Evolutionary conservation across 2,888 invertebrate species (phyloP).

Genomic region (Phengaris arion): DNA sequence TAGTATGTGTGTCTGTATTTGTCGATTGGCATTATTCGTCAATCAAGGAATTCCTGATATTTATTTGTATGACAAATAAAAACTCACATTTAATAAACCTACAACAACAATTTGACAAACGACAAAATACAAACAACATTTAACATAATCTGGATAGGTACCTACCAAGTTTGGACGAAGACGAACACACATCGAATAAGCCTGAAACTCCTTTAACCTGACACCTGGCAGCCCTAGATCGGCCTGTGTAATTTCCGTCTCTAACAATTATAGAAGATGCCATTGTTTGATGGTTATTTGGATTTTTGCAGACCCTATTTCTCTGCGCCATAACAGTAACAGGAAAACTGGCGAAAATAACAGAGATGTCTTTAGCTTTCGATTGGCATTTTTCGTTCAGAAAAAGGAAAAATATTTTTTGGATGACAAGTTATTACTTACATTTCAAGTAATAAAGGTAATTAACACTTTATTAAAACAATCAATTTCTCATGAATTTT

Average conservation of each 20-base stretch:
- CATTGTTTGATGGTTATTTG: conserved; percentile 51
- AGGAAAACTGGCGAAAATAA: conserved; percentile 13
- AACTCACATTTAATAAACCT: too few species aligned
- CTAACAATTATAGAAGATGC: conserved; percentile 57
- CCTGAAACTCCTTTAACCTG: background rate
- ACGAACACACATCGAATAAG: background rate
- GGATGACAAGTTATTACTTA: conserved; percentile 7
- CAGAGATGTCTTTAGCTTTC: background rate
- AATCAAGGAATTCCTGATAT: too few species aligned
- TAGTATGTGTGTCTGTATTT: too few species aligned
- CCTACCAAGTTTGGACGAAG: too few species aligned
- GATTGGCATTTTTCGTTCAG: background rate
- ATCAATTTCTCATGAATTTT: background rate
- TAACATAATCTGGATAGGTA: too few species aligned
- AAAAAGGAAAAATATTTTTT: background rate
- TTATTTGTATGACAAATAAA: too few species aligned
- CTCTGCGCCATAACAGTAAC: background rate
- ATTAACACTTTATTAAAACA: background rate
- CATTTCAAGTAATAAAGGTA: background rate
- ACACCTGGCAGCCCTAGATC: background rate
- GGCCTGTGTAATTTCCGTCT: conserved; percentile 56
- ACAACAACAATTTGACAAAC: too few species aligned
- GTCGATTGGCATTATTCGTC: too few species aligned
- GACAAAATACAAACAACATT: too few species aligned
- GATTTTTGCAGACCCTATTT: conserved; percentile 28